Base-by-base conservation (phyloP, 2,888 invertebrate genomes). In the Theodoxus fluviatilis region DNA sequence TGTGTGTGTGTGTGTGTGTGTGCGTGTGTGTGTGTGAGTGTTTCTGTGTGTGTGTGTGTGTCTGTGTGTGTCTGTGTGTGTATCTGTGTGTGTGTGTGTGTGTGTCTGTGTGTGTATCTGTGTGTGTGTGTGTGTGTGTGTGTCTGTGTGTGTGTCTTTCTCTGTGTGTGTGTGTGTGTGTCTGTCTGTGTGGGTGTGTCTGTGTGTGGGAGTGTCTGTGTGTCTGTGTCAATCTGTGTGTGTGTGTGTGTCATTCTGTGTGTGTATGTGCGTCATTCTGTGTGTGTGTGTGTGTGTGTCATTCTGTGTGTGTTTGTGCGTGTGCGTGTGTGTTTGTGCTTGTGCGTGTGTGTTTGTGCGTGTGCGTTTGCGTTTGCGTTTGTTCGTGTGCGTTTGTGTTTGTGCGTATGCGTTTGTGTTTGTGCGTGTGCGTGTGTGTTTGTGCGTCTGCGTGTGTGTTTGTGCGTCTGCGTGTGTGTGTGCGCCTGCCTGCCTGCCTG, bases 31-130 rank as follows among this genome's bases (percentile, higher is more conserved):
- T 55, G 25, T 55, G 25, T 55, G 25, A 28, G 55, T 55, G 57
- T 57, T 28, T 25, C 28, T 57, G 57, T 25, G 57, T 57, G 57
- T 25, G 57, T 57, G 57, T 25, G 57, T 57, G 57, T 57, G 57
- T 57, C 28, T 57, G 57, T 57, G 57, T 57, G 57, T 57, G 57
- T 57, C 28, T 57, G 57, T 57, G 57, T 57, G 57, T 57, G 57
- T 25, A 9, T 57, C 28, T 57, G 57, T 57, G 57, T 25, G 57
- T 57, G 57, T 25, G 57, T 31, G 59, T 59, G 59, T 31, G 59
- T 59, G 59, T 59, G 59, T 59, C 33, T 31, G 59, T 59, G 59
- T 2, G 59, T 59, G 59, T 31, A n/a, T 59, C 33, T 31, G 59
- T 59, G 59, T 59, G 59, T 59, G 33, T 59, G 59, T 59, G 59